These are phyloP conservation scores for Callipepla squamata DNA, from an alignment of 2,113 vertebrate species.

Conservation along the genomic window DNA sequence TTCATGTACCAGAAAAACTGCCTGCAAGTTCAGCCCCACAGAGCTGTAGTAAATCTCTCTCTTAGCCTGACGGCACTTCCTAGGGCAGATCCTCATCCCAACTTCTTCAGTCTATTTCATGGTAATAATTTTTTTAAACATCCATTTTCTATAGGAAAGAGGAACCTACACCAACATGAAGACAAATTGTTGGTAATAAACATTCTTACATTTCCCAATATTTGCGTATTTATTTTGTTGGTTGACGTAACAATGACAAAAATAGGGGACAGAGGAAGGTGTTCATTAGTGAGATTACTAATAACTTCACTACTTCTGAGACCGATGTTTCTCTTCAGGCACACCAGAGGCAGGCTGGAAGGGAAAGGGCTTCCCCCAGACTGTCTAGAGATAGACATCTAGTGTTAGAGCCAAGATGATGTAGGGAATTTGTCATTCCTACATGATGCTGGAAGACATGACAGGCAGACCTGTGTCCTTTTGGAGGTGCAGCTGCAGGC, in stretches of 20 bases:
- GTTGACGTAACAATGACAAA: neutral
- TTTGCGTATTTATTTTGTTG: neutral
- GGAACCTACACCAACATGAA: fast-evolving
- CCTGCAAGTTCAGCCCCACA: neutral
- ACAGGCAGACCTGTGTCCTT: neutral
- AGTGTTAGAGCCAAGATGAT: neutral
- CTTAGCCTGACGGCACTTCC: neutral
- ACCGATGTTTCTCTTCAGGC: neutral
- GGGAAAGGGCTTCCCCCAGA: neutral
- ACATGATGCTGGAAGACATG: neutral
- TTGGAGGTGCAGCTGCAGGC: neutral
- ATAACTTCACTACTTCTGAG: neutral
- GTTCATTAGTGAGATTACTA: neutral
- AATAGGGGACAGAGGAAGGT: neutral
- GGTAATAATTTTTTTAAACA: neutral
- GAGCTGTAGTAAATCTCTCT: neutral
- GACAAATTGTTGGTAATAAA: neutral
- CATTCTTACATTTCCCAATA: neutral
- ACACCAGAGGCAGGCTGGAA: neutral
- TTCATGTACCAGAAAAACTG: neutral
- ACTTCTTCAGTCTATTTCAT: neutral
- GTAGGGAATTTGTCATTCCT: neutral
- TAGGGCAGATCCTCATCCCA: neutral
- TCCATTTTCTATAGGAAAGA: neutral
- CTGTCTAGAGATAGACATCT: neutral